A percentile compares a stretch with the other conserved stretches of the same genome.
Conservation (phyloP, 1,140 invertebrate genomes). For the Procambarus clarkii region DNA sequence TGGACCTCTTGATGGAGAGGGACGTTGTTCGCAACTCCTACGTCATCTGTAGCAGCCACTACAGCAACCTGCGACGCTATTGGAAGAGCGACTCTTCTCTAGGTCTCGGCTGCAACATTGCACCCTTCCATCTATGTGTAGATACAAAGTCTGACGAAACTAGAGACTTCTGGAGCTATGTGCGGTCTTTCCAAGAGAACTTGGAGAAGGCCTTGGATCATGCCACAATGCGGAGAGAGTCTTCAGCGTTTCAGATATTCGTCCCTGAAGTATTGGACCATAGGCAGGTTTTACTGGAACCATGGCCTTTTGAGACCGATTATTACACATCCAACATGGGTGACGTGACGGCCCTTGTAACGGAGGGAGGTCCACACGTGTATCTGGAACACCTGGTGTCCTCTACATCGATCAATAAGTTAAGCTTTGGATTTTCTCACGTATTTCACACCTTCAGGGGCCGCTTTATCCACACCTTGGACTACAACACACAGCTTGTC, state of each 20-base stretch:
- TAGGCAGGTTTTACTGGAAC: neutral
- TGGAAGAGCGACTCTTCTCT: neutral
- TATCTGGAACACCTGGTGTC: neutral
- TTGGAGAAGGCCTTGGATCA: neutral
- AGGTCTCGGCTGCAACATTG: constrained; percentile 17
- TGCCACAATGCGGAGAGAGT: neutral
- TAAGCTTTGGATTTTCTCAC: neutral
- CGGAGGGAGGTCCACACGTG: constrained; percentile 17
- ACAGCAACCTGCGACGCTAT: constrained; percentile 10
- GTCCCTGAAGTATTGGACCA: neutral
- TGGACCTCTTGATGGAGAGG: constrained; percentile 9
- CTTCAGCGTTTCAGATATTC: neutral
- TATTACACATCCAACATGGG: neutral
- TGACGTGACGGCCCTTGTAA: neutral
- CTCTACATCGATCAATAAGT: neutral
- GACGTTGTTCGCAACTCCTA: neutral
- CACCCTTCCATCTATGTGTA: constrained; percentile 6
- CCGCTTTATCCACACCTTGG: neutral
- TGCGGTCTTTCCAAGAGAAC: neutral
- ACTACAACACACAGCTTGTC: neutral
- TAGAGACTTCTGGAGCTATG: constrained; percentile 31
- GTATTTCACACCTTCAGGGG: neutral
- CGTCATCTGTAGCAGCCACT: constrained; percentile 3
- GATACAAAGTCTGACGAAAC: neutral
- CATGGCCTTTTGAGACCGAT: neutral